Base-by-base conservation (phyloP, 1,140 invertebrate genomes). In the Parapsyche elsis region DNA sequence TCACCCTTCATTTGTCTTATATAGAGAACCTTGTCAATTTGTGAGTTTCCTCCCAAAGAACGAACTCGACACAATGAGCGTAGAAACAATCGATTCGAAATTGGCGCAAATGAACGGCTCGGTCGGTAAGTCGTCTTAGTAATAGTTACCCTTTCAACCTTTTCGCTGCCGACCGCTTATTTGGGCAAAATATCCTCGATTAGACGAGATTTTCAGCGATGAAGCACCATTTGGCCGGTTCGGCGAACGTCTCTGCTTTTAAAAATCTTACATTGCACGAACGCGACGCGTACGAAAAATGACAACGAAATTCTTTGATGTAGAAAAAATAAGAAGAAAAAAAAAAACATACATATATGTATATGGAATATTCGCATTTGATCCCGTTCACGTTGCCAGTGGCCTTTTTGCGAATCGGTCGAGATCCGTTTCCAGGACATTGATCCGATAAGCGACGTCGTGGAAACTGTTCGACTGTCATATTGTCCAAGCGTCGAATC, bases 51-150 rank as follows among this genome's bases (percentile, higher is more conserved):
- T 2, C 10, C 10, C 64, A 23, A 16, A 53, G 16, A 53, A 53
- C 49, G 49, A 53, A 53, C 12, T 53, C 16, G 49, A 10, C 49
- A 67, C 64, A 67, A 67, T 26, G 24, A 26, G 21, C 64, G 24
- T 30, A 67, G 64, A 67, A 67, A 67, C 64, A 67, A 67, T 67
- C 24, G 64, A 67, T 67, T 23, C 64, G 64, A 67, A 67, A 67
- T 67, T 67, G 64, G 19, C 21, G 64, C 24, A 67, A 67, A 67
- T 67, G 64, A 67, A 23, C 64, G 23, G 49, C 24, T 23, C 64
- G 59, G 21, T 67, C 23, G 2, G 64, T 23, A 67, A 67, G 21
- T 26, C 19, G 23, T 24, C 64, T 61, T 53, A 53, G 24, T 24
- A 67, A 67, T 24, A 67, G 64, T 67, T 26, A 30, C 64, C 64